These are phyloP conservation scores for Halictus rubicundus DNA, from an alignment of 1,140 invertebrate genomes.

Conservation along the genomic window DNA sequence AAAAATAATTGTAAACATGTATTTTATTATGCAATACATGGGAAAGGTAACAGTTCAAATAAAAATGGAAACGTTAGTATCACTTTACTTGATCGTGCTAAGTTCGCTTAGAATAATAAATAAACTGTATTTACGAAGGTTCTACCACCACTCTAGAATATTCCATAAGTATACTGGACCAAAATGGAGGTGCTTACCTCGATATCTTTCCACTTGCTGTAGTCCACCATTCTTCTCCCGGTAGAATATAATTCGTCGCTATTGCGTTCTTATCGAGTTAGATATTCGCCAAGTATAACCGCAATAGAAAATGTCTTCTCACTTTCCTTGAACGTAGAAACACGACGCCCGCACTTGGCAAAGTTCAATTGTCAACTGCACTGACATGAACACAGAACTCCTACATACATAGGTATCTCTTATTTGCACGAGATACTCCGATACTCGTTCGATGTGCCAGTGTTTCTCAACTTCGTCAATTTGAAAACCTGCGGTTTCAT, in stretches of 20 bases:
- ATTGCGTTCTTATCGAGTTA: not conserved
- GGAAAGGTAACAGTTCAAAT: not conserved
- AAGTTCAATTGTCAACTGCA: conserved; percentile 54
- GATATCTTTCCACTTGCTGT: conserved; percentile 98
- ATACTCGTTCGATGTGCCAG: conserved; percentile 36
- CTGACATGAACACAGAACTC: conserved; percentile 1
- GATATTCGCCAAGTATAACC: not conserved
- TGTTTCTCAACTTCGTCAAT: conserved; percentile 8
- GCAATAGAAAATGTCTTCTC: not conserved
- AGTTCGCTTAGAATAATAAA: not conserved
- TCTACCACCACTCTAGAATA: conserved; percentile 60
- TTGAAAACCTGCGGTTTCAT: not conserved
- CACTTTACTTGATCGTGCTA: too few species aligned
- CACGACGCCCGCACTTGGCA: conserved; percentile 7
- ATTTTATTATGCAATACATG: conserved; percentile 9
- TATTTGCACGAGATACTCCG: not conserved
- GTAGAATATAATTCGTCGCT: not conserved
- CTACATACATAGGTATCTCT: not conserved
- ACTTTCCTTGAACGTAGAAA: conserved; percentile 2
- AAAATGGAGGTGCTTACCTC: conserved; percentile 85
- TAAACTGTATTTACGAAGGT: conserved; percentile 3
- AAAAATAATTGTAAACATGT: not conserved
- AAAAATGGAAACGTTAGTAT: not conserved
- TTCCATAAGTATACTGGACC: conserved; percentile 48
- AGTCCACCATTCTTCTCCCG: conserved; percentile 88